Evolutionary conservation across 2,888 invertebrate species (phyloP).

Genomic region (Opisthograptis luteolata): DNA sequence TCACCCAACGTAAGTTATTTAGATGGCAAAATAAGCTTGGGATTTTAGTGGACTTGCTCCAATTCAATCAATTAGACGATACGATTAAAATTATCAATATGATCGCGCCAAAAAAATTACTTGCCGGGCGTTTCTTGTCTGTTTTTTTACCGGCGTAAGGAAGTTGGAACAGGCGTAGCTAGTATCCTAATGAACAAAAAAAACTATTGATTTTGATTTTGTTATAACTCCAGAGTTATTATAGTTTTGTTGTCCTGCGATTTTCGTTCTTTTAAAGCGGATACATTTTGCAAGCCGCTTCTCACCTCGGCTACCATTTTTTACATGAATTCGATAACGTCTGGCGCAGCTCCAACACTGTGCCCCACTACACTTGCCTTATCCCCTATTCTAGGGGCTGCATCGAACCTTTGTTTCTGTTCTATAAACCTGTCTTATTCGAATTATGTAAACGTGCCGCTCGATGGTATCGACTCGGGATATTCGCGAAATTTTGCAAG

Average conservation of each 20-base stretch:
- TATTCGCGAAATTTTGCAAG: constrained; percentile 2
- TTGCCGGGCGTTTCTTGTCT: too few relatives aligned
- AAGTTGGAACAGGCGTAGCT: too few relatives aligned
- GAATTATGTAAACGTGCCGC: constrained; percentile 26
- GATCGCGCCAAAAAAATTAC: too few relatives aligned
- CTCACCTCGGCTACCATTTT: constrained; percentile 72
- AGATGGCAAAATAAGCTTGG: too few relatives aligned
- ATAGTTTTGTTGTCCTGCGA: not conserved
- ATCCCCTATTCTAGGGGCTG: constrained; percentile 41
- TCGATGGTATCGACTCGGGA: constrained; percentile 2
- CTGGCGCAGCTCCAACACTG: constrained; percentile 63
- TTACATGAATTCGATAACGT: constrained; percentile 73
- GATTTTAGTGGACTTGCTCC: too few relatives aligned
- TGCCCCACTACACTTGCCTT: constrained; percentile 15
- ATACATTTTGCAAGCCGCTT: constrained; percentile 35
- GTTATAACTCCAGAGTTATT: too few relatives aligned
- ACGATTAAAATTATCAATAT: too few relatives aligned
- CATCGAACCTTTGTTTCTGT: constrained; percentile 40
- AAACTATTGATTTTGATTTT: too few relatives aligned
- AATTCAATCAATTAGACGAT: too few relatives aligned
- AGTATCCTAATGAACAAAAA: too few relatives aligned
- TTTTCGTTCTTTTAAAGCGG: constrained; percentile 8
- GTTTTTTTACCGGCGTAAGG: too few relatives aligned
- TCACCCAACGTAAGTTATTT: too few relatives aligned
- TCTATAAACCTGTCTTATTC: constrained; percentile 32